Conservation (phyloP, 2,797 vertebrate species). For the Cryptoblepharus egeriae region DNA sequence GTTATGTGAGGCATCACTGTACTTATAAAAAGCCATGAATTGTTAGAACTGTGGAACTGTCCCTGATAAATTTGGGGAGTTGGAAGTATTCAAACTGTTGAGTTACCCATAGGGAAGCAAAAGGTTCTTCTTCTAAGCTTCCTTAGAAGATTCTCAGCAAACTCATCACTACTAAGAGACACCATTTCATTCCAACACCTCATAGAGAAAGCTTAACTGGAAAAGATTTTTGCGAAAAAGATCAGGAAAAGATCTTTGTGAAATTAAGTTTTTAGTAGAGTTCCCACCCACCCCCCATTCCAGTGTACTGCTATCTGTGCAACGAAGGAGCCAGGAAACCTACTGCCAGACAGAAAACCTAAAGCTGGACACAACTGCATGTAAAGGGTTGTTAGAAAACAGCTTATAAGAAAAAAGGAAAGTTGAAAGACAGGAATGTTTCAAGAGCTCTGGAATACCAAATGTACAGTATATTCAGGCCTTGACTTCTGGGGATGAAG, state of each 20-base stretch:
- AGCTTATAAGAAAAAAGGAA: not conserved
- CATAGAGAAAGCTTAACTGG: rapidly evolving
- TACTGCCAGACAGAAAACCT: not conserved
- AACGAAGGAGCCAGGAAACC: not conserved
- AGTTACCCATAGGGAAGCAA: not conserved
- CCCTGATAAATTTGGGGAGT: not conserved
- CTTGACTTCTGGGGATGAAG: not conserved
- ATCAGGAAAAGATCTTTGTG: not conserved
- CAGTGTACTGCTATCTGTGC: not conserved
- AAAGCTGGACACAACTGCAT: too few relatives aligned
- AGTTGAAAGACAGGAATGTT: not conserved
- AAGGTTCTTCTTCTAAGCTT: not conserved
- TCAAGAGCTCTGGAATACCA: not conserved
- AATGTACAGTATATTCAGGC: not conserved
- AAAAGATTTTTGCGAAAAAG: not conserved
- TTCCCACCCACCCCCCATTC: not conserved
- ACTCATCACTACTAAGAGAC: not conserved
- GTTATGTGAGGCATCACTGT: too few relatives aligned
- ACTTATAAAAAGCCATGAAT: too few relatives aligned
- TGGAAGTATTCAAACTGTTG: not conserved
- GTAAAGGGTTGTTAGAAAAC: not conserved
- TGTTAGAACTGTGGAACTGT: too few relatives aligned
- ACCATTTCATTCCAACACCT: not conserved
- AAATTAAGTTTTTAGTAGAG: not conserved
- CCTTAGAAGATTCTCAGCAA: not conserved